Evolutionary conservation across 2,888 invertebrate species (phyloP).

Genomic region (Acrocera orbiculus): DNA sequence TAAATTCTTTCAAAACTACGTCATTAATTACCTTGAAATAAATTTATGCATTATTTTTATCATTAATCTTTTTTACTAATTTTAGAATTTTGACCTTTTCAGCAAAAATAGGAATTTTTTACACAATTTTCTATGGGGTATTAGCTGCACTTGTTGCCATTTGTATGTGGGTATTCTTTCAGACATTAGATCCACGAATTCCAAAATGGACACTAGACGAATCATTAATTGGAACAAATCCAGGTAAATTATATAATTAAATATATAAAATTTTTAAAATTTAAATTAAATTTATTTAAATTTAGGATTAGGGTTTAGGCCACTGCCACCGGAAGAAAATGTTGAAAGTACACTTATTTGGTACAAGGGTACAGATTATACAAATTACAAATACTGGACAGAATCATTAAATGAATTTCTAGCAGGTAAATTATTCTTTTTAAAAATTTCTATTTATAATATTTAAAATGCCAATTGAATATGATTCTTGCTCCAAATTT

Average conservation of each 20-base stretch:
- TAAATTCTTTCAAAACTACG: too few species aligned
- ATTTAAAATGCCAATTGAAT: too few species aligned
- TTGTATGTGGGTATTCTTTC: constrained; percentile 87
- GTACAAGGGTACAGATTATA: constrained; percentile 68
- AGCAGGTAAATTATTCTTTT: constrained; percentile 40
- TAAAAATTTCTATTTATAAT: too few species aligned
- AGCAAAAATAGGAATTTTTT: constrained; percentile 93
- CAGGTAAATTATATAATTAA: constrained; percentile 34
- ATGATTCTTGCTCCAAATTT: too few species aligned
- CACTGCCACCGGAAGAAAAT: constrained; percentile 69
- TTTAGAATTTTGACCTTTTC: too few species aligned
- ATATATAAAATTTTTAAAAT: neutral
- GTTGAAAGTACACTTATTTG: constrained; percentile 90
- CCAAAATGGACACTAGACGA: constrained; percentile 76
- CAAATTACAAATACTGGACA: constrained; percentile 64
- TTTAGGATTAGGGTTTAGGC: constrained; percentile 73
- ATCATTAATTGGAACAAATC: constrained; percentile 87
- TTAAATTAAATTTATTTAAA: neutral
- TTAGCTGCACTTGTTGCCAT: constrained; percentile 84
- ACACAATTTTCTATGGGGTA: constrained; percentile 81
- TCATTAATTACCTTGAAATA: too few species aligned
- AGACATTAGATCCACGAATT: constrained; percentile 71
- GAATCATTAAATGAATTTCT: constrained; percentile 57
- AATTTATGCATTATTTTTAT: too few species aligned
- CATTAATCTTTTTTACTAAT: too few species aligned